A percentile compares a stretch with the other conserved stretches of the same genome.
These are phyloP conservation scores for Mamestra configurata DNA, from an alignment of 1,140 invertebrate species.

Conservation along the genomic window DNA sequence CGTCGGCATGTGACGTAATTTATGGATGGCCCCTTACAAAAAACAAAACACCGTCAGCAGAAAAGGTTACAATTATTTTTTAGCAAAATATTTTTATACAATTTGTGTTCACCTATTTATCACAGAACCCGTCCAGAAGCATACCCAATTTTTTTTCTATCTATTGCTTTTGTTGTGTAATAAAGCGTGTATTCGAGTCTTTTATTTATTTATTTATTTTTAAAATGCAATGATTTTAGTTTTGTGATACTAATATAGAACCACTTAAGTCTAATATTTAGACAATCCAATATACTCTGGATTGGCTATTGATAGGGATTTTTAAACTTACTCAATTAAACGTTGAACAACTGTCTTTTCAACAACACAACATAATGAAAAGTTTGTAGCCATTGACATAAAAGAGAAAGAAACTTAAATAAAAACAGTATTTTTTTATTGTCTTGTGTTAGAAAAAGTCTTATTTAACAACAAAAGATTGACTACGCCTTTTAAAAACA, in stretches of 20 bases:
- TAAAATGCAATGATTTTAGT: slow-evolving; percentile 16
- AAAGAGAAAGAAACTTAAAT: no score
- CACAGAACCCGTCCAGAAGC: slow-evolving; percentile 27
- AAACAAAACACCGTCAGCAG: slow-evolving; percentile 42
- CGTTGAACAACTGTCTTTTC: no score
- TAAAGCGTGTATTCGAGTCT: slow-evolving; percentile 40
- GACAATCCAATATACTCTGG: not conserved
- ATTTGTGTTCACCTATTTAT: slow-evolving; percentile 4
- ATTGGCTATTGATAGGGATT: no score
- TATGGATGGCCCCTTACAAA: no score
- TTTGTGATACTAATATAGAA: slow-evolving; percentile 3
- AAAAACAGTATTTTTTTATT: no score
- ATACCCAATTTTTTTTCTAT: not conserved
- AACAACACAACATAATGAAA: no score
- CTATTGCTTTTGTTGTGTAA: slow-evolving; percentile 7
- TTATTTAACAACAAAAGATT: not conserved
- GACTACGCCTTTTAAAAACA: not conserved
- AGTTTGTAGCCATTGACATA: no score
- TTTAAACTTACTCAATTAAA: not conserved
- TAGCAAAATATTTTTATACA: not conserved
- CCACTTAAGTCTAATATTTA: not conserved
- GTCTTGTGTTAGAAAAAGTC: not conserved
- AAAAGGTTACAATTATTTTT: slow-evolving; percentile 4
- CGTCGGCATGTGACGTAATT: no score
- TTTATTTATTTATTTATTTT: not conserved